A percentile compares a stretch with the other conserved stretches of the same genome.
These are phyloP conservation scores for Felis chaus DNA, from an alignment of 2,113 vertebrate genomes.

Conservation along the genomic window DNA sequence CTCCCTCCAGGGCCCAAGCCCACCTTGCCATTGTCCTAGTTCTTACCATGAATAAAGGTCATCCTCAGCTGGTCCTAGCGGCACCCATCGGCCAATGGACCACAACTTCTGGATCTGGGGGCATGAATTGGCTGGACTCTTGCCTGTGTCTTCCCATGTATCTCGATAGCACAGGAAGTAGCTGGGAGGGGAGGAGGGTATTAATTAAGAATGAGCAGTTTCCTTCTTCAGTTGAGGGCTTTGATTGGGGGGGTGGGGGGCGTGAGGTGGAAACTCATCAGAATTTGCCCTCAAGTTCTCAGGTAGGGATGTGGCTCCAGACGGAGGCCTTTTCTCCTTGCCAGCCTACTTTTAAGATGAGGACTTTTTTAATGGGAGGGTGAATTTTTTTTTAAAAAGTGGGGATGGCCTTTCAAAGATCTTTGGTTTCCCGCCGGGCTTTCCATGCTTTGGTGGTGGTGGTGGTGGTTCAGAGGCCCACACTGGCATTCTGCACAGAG, in stretches of 20 bases:
- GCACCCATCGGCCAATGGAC: slow-evolving; percentile 91
- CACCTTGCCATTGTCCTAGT: background rate
- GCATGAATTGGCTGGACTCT: background rate
- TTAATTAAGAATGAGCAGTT: background rate
- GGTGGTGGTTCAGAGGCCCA: background rate
- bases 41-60: slow-evolving; percentile 88
- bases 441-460: background rate
- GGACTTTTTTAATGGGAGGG: slow-evolving; percentile 14
- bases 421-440: background rate
- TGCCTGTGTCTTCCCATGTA: slow-evolving; percentile 58
- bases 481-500: background rate
- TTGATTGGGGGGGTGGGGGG: background rate
- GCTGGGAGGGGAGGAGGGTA: slow-evolving; percentile 64
- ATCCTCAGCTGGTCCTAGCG: slow-evolving; percentile 83
- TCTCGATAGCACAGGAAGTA: slow-evolving; percentile 89
- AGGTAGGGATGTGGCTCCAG: background rate
- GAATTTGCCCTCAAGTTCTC: slow-evolving; percentile 12
- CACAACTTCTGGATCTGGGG: slow-evolving; percentile 84
- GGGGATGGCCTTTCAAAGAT: background rate
- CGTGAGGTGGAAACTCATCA: background rate
- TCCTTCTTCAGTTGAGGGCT: background rate
- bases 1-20: background rate
- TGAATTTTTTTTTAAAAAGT: background rate
- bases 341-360: background rate
- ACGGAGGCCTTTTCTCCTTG: background rate